Evolutionary conservation across 2,888 invertebrate species (phyloP).

Genomic region (Meiosimyza platycephala): DNA sequence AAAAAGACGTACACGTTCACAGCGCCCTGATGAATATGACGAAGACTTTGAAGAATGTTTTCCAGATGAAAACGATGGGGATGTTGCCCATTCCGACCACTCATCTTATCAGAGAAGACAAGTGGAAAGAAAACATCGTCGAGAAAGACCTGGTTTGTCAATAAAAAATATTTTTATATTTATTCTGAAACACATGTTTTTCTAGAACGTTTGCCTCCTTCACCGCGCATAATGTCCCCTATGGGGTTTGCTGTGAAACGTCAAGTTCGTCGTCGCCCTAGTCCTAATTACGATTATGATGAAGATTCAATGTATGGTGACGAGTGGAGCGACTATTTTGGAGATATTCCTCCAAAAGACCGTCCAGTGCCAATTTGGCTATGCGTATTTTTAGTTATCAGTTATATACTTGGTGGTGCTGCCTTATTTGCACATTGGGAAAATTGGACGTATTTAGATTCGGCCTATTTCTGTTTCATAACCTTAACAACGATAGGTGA

Average conservation of each 20-base stretch:
- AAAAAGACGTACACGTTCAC: conserved; percentile 51
- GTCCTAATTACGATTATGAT: conserved; percentile 69
- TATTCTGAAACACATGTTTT: background rate
- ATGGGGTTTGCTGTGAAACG: conserved; percentile 75
- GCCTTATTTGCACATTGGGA: conserved; percentile 89
- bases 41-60: conserved; percentile 59
- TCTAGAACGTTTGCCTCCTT: conserved; percentile 64
- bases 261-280: conserved; percentile 69
- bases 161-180: conserved; percentile 6
- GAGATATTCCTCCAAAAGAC: conserved; percentile 65
- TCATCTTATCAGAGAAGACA: conserved; percentile 34
- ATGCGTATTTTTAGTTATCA: conserved; percentile 87
- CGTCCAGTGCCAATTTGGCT: conserved; percentile 89
- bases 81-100: conserved; percentile 43
- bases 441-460: conserved; percentile 86
- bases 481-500: conserved; percentile 88
- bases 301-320: conserved; percentile 74
- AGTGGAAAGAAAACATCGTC: conserved; percentile 42
- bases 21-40: conserved; percentile 57
- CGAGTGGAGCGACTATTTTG: conserved; percentile 68
- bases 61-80: conserved; percentile 46
- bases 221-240: conserved; percentile 77
- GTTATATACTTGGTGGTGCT: conserved; percentile 90
- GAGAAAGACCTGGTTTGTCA: conserved; percentile 44
- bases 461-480: conserved; percentile 94